phyloP scores from a whole-genome alignment of 2,888 invertebrate genomes.

The Lasioglossum zephyrum region DNA sequence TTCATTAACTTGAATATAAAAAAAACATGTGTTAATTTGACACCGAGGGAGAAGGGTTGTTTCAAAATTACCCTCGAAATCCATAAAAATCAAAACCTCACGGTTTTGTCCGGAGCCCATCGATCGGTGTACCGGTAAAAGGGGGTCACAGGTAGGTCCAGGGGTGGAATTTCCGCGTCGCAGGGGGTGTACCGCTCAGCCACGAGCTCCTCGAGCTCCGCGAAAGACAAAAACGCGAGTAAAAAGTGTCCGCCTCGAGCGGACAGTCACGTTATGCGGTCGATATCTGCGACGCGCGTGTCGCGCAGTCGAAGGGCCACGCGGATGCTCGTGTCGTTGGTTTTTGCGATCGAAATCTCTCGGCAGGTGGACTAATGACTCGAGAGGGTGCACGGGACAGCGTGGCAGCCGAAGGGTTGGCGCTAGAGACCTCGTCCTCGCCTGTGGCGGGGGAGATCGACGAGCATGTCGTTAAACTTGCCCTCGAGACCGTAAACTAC shows the following conservation, averaged over 20 bases:
- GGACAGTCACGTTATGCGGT: constrained; percentile 37
- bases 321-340: constrained; percentile 60
- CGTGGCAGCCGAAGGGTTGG: constrained; percentile 7
- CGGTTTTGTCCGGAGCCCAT: not conserved
- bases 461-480: constrained; percentile 73
- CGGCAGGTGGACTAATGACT: constrained; percentile 64
- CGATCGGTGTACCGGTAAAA: not conserved
- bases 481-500: constrained; percentile 72
- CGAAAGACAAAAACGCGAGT: constrained; percentile 3
- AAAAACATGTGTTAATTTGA: too few species aligned
- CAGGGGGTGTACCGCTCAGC: not conserved
- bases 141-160: not conserved
- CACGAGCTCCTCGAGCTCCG: not conserved
- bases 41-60: too few species aligned
- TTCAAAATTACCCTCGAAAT: not conserved
- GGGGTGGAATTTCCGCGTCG: not conserved
- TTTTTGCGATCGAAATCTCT: constrained; percentile 70
- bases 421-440: constrained; percentile 11
- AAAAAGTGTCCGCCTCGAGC: constrained; percentile 19
- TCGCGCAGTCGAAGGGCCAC: constrained; percentile 47
- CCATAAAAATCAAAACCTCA: not conserved
- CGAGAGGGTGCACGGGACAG: constrained; percentile 46
- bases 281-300: constrained; percentile 43
- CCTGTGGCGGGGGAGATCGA: constrained; percentile 67
- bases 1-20: too few species aligned